Evolutionary conservation across 1,140 invertebrate genomes (phyloP), one percentile per base, ranked within the genome.

Genomic region (Trichonephila clavata): DNA sequence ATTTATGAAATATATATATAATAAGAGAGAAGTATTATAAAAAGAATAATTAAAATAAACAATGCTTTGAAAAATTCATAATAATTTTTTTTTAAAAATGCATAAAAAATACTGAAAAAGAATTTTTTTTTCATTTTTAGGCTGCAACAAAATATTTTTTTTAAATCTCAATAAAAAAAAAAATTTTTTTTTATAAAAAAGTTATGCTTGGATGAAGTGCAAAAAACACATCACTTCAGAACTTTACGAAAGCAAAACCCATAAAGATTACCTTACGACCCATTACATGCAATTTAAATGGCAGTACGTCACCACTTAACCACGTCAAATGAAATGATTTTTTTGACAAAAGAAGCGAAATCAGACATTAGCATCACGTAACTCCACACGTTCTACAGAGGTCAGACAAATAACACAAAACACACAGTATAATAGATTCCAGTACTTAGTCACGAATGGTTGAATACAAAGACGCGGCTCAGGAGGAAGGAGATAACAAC

Each of bases 361-460:
- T 77, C 71, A 39, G 27, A 32, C 32, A 77, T 77, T 77, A 32
- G 5, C n/a, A 77, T 77, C 71, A 39, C 71, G 71, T 63, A 39
- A 77, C 71, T 18, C 13, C 4, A 77, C 71, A 32, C 71, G 71
- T 77, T 77, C 27, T 32, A 7, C 71, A 32, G 13, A 77, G 71
- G 71, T 77, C 71, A 77, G 14, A 77, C 71, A 77, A 77, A 32
- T 77, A 39, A 77, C 71, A 77, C 14, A 77, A 77, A 32, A 77
- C 68, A 77, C 71, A 84, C 83, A 84, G n/a, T 84, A 84, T 50
- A 27, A 84, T 77, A 77, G 27, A 68, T 71, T 50, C 87, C n/a
- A 57, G 20, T 89, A 89, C 61, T 89, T 89, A 89, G 87, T 89
- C 87, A 71, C 87, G 87, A 68, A 57, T 71, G 87, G 63, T 14